phyloP scores from a whole-genome alignment of 2,888 invertebrate species.

The Ashinkailepas kermadecensis region DNA sequence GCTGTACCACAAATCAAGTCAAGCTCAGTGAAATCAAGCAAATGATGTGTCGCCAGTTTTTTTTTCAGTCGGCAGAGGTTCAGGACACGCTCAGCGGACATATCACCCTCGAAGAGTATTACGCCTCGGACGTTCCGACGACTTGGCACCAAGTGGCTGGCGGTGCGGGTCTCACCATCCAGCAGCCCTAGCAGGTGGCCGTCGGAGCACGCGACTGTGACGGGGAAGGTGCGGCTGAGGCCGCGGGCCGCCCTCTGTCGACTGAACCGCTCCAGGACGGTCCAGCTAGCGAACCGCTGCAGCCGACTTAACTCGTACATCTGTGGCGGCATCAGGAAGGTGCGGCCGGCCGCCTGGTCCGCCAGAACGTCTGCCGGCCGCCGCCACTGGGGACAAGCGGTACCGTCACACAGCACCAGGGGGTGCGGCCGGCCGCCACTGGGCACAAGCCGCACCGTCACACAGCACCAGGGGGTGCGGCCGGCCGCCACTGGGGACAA shows the following conservation, averaged over 20 bases:
- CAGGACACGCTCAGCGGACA: not conserved
- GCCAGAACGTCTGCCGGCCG: conserved; percentile 5
- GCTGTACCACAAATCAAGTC: no score
- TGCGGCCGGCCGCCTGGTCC: not conserved
- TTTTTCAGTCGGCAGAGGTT: no score
- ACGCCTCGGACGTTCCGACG: not conserved
- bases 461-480: not conserved
- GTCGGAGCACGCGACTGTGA: not conserved
- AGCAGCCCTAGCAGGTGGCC: not conserved
- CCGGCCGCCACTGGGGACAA: not conserved
- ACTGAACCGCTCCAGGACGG: conserved; percentile 12
- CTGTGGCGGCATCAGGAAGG: conserved; percentile 24
- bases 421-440: not conserved
- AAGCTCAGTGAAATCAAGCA: no score
- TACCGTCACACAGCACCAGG: no score
- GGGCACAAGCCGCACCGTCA: not conserved
- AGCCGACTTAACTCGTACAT: conserved; percentile 21
- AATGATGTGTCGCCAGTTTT: no score
- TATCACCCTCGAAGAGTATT: not conserved
- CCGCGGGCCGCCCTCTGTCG: not conserved
- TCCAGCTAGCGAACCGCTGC: not conserved
- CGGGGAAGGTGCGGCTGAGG: conserved; percentile 7
- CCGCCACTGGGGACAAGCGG: not conserved
- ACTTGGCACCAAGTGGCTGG: no score
- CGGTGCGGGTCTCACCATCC: not conserved